These are phyloP conservation scores for Leptogaster cylindrica DNA, from an alignment of 2,888 invertebrate species.

Conservation along the genomic window DNA sequence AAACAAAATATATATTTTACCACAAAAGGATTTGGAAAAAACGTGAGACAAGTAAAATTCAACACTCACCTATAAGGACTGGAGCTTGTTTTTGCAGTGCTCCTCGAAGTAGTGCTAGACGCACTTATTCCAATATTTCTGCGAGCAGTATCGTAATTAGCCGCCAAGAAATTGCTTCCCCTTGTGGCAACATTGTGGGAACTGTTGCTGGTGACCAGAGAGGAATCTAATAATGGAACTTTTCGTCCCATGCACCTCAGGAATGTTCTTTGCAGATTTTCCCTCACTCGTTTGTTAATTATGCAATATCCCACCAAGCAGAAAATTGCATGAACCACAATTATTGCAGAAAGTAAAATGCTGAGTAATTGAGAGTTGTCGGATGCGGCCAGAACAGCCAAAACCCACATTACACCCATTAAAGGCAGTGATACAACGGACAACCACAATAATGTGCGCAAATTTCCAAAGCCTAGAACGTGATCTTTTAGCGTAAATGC, in stretches of 20 bases:
- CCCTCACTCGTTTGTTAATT: conserved; percentile 82
- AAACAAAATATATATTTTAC: not conserved
- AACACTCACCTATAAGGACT: conserved; percentile 80
- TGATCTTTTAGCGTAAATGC: conserved; percentile 91
- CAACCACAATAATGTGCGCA: conserved; percentile 84
- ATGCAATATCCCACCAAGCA: conserved; percentile 87
- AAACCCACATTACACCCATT: conserved; percentile 84
- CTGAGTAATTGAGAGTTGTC: conserved; percentile 76
- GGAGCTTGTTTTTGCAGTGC: conserved; percentile 92
- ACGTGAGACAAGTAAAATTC: not conserved
- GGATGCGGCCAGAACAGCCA: conserved; percentile 79
- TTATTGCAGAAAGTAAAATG: conserved; percentile 77
- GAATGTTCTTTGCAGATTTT: conserved; percentile 68
- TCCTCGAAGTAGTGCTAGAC: conserved; percentile 91
- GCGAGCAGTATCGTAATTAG: conserved; percentile 66
- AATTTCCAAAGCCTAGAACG: conserved; percentile 83
- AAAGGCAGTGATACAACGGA: conserved; percentile 86
- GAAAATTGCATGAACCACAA: conserved; percentile 81
- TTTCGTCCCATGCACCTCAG: conserved; percentile 81
- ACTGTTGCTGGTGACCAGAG: conserved; percentile 75
- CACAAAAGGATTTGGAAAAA: too few species aligned
- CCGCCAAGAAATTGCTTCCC: conserved; percentile 57
- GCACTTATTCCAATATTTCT: conserved; percentile 92
- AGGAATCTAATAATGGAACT: conserved; percentile 78
- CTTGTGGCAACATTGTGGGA: conserved; percentile 70